Percentiles rank a stretch among this genome's conserved stretches.
phyloP scores from a whole-genome alignment of 2,888 invertebrate species.

The Pardosa pseudoannulata region DNA sequence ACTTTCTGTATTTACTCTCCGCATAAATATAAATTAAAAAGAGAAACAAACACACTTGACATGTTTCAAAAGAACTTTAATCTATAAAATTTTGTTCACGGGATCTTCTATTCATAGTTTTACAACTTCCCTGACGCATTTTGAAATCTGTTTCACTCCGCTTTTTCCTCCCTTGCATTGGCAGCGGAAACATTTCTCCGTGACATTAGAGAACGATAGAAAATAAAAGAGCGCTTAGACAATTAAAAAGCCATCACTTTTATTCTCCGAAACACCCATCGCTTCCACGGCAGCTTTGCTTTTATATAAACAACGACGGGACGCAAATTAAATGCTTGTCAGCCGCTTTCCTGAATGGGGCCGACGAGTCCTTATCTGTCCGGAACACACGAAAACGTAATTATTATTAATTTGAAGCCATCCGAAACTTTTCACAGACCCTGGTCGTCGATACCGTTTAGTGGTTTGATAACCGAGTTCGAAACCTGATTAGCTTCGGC shows the following conservation, averaged over 20 bases:
- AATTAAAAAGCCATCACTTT: slow-evolving; percentile 52
- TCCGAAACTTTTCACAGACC: slow-evolving; percentile 62
- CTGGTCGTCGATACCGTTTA: slow-evolving; percentile 45
- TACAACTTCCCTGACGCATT: no score
- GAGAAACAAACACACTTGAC: no score
- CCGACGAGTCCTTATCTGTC: slow-evolving; percentile 52
- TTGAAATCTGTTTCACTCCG: no score
- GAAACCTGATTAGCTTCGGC: slow-evolving; percentile 61
- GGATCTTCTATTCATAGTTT: no score
- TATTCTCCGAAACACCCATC: slow-evolving; percentile 26
- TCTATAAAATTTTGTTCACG: no score
- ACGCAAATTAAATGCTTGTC: slow-evolving; percentile 71
- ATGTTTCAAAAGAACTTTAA: no score
- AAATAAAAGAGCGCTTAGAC: no score
- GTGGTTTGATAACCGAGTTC: slow-evolving; percentile 54
- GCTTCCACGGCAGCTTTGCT: not conserved
- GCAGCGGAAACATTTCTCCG: no score
- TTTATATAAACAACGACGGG: not conserved
- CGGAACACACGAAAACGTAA: slow-evolving; percentile 64
- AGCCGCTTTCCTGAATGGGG: slow-evolving; percentile 49
- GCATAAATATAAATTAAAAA: no score
- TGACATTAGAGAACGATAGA: no score
- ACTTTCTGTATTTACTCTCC: no score
- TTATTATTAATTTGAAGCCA: slow-evolving; percentile 70
- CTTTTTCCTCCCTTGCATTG: no score